A percentile compares a stretch with the other conserved stretches of the same genome.
Evolutionary conservation across 2,888 invertebrate genomes (phyloP).

Genomic region (Tipula vernalis): DNA sequence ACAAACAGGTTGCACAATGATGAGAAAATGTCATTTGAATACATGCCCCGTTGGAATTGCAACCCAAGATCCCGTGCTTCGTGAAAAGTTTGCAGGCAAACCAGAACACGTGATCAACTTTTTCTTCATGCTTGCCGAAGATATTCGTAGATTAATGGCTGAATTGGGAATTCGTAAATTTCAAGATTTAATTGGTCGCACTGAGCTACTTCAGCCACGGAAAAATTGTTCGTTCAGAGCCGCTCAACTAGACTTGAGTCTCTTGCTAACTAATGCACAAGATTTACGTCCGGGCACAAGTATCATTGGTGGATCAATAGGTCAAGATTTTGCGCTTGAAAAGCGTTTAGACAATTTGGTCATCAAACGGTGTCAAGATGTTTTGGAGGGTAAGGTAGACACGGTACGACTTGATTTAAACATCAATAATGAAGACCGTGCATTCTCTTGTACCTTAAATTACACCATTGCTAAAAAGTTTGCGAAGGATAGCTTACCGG

Average conservation of each 20-base stretch:
- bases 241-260: slow-evolving; percentile 66
- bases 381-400: slow-evolving; percentile 59
- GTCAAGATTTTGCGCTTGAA: slow-evolving; percentile 75
- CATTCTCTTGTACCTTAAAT: slow-evolving; percentile 87
- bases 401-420: slow-evolving; percentile 58
- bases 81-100: slow-evolving; percentile 94
- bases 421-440: slow-evolving; percentile 84
- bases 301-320: slow-evolving; percentile 77
- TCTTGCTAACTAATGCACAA: slow-evolving; percentile 78
- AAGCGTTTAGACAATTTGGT: slow-evolving; percentile 69
- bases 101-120: slow-evolving; percentile 97
- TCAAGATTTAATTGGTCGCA: slow-evolving; percentile 85
- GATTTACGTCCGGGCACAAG: slow-evolving; percentile 82
- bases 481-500: slow-evolving; percentile 76
- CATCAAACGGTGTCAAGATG: slow-evolving; percentile 55
- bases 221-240: slow-evolving; percentile 69
- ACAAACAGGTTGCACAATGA: slow-evolving; percentile 85
- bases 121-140: slow-evolving; percentile 95
- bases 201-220: slow-evolving; percentile 70
- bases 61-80: slow-evolving; percentile 90
- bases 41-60: slow-evolving; percentile 99
- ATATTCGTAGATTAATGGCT: slow-evolving; percentile 86
- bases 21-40: slow-evolving; percentile 98
- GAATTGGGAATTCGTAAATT: slow-evolving; percentile 75
- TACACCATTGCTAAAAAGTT: slow-evolving; percentile 89